phyloP scores from a whole-genome alignment of 2,113 vertebrate genomes.

The Crotalus helleri region DNA sequence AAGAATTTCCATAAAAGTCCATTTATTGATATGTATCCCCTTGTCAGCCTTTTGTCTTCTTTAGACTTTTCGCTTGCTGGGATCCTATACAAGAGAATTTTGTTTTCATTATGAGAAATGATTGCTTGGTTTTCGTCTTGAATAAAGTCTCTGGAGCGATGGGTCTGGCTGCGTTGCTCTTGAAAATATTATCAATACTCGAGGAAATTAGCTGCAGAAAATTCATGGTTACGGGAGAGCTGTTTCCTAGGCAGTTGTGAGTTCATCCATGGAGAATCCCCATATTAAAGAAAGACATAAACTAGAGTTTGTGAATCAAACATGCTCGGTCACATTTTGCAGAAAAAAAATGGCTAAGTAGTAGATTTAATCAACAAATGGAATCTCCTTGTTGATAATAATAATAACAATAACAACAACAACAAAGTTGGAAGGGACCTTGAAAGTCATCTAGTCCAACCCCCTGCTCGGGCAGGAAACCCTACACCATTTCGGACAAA shows the following conservation, averaged over 20 bases:
- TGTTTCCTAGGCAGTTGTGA: not conserved
- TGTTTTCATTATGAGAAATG: constrained; percentile 17
- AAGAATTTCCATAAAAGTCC: constrained; percentile 4
- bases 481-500: no score
- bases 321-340: not conserved
- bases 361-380: not conserved
- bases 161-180: not conserved
- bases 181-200: constrained; percentile 12
- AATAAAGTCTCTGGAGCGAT: not conserved
- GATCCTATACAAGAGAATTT: constrained; percentile 24
- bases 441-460: no score
- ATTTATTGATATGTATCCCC: constrained; percentile 19
- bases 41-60: constrained; percentile 27
- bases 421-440: no score
- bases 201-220: not conserved
- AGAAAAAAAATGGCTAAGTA: not conserved
- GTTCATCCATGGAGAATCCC: not conserved
- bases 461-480: no score
- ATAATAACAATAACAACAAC: no score
- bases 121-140: fast-evolving
- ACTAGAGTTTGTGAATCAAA: not conserved
- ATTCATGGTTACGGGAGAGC: not conserved
- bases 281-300: not conserved
- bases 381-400: not conserved
- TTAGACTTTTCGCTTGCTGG: not conserved